Evolutionary conservation across 2,797 vertebrate genomes (phyloP).

Genomic region (Pygocentrus nattereri): DNA sequence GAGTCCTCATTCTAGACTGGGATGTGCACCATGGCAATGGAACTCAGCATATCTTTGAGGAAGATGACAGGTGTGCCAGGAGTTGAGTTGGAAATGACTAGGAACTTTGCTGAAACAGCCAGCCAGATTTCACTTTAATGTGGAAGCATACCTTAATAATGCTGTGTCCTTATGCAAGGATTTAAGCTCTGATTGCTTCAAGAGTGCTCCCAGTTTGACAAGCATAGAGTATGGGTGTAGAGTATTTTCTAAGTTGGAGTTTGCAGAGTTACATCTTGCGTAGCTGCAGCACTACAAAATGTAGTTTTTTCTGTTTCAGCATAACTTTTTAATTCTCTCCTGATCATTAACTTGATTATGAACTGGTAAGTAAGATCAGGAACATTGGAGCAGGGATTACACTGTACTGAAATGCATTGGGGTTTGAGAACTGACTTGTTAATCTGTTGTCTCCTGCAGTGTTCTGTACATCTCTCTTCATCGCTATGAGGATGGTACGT

Average conservation of each 20-base stretch:
- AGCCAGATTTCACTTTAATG: not conserved
- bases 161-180: not conserved
- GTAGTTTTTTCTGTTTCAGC: no score
- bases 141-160: not conserved
- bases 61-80: slow-evolving; percentile 82
- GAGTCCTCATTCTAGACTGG: slow-evolving; percentile 92
- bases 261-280: no score
- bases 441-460: slow-evolving; percentile 64
- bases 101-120: not conserved
- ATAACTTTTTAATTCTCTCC: no score
- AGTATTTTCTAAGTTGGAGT: no score
- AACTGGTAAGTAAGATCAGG: not conserved
- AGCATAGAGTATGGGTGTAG: no score
- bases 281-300: no score
- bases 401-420: not conserved
- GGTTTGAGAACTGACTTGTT: not conserved
- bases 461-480: slow-evolving; percentile 90
- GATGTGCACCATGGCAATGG: slow-evolving; percentile 93
- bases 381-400: not conserved
- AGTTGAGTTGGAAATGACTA: not conserved
- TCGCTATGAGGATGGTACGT: slow-evolving; percentile 87
- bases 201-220: no score
- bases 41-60: slow-evolving; percentile 90
- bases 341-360: no score
- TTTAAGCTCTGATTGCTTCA: not conserved